Evolutionary conservation across 2,888 invertebrate species (phyloP).

Genomic region (Noctua fimbriata): DNA sequence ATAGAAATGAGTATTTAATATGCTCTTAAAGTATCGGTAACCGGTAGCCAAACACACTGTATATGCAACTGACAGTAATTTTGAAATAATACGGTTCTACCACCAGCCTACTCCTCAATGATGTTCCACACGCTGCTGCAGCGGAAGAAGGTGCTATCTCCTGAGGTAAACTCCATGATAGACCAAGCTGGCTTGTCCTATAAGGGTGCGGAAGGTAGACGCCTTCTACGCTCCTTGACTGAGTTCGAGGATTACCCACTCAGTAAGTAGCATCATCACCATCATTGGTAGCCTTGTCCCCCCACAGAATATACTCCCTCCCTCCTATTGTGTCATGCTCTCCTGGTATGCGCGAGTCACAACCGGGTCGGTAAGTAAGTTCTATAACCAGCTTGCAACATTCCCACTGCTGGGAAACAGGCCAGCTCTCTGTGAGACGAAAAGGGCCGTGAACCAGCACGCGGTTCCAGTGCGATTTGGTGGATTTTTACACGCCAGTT

Average conservation of each 20-base stretch:
- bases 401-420: background rate
- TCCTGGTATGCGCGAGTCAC: background rate
- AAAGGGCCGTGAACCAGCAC: too few species aligned
- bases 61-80: background rate
- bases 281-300: background rate
- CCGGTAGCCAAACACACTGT: too few species aligned
- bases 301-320: background rate
- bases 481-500: too few species aligned
- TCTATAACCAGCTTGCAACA: background rate
- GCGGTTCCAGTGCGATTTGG: too few species aligned
- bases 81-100: background rate
- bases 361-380: too few species aligned
- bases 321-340: background rate
- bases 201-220: conserved; percentile 2
- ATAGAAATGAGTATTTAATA: too few species aligned
- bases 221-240: conserved; percentile 3
- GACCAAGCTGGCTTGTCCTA: conserved; percentile 9
- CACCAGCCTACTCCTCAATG: conserved; percentile 20
- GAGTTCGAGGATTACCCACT: conserved; percentile 44
- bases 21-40: too few species aligned
- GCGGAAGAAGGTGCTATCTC: background rate
- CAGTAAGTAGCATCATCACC: conserved; percentile 16
- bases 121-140: conserved; percentile 15
- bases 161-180: conserved; percentile 37
- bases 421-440: too few species aligned